phyloP scores from a whole-genome alignment of 2,888 invertebrate species.

The Philonicus albiceps region DNA sequence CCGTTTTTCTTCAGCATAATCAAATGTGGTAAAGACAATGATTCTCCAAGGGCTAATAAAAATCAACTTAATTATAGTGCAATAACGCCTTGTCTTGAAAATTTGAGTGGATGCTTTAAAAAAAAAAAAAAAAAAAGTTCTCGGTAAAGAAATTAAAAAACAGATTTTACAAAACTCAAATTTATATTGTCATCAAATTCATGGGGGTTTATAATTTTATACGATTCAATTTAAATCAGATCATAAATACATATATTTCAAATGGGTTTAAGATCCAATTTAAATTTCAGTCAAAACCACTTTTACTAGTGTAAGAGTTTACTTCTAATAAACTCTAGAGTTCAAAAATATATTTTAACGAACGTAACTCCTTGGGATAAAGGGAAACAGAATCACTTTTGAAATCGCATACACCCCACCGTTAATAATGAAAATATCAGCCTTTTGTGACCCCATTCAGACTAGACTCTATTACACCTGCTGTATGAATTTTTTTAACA shows the following conservation, averaged over 20 bases:
- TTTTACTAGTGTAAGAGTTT: neutral
- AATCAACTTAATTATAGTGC: neutral
- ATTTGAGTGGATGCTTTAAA: neutral
- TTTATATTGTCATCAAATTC: neutral
- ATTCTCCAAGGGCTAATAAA: neutral
- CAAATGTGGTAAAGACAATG: neutral
- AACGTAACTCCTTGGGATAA: neutral
- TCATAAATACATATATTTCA: neutral
- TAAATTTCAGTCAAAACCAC: neutral
- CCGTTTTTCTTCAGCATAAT: neutral
- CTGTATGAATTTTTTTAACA: neutral
- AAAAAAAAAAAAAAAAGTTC: too few relatives aligned
- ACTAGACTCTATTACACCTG: neutral
- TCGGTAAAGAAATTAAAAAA: neutral
- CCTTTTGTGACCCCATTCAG: neutral
- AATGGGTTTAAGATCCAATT: neutral
- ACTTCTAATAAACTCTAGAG: neutral
- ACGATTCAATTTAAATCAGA: neutral
- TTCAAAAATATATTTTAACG: neutral
- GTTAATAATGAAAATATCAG: neutral
- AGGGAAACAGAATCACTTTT: neutral
- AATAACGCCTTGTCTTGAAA: neutral
- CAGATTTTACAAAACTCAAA: neutral
- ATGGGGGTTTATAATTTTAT: neutral
- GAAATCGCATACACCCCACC: neutral